These are phyloP conservation scores for Trematocara nigrifrons DNA, from an alignment of 2,113 vertebrate genomes.

Conservation along the genomic window DNA sequence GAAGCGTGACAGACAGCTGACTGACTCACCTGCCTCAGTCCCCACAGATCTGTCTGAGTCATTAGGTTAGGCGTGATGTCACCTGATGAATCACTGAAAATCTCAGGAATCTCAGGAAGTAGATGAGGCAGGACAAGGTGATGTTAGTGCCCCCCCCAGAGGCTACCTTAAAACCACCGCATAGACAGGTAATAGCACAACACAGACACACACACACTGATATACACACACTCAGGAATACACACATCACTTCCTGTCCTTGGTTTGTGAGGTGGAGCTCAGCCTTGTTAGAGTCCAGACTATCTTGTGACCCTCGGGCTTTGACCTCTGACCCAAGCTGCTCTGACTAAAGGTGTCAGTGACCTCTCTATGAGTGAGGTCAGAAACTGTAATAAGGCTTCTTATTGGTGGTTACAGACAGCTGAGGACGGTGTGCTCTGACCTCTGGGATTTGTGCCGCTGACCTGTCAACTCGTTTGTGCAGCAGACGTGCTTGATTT, in stretches of 20 bases:
- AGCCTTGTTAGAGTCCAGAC: background rate
- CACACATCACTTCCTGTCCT: background rate
- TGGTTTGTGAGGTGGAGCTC: background rate
- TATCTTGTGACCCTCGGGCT: background rate
- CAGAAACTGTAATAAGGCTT: background rate
- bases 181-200: background rate
- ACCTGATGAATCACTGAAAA: background rate
- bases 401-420: background rate
- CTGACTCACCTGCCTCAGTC: background rate
- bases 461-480: background rate
- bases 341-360: background rate
- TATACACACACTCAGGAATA: background rate
- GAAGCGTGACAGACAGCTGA: background rate
- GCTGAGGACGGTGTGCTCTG: background rate
- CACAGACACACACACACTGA: background rate
- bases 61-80: background rate
- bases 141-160: background rate
- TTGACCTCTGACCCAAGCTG: background rate
- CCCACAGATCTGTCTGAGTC: background rate
- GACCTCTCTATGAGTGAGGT: background rate
- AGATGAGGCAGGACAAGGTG: background rate
- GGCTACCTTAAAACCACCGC: background rate
- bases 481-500: background rate
- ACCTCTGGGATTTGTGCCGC: background rate
- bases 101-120: background rate